These are phyloP conservation scores for Cacatua alba DNA, from an alignment of 2,113 vertebrate genomes.

Conservation along the genomic window DNA sequence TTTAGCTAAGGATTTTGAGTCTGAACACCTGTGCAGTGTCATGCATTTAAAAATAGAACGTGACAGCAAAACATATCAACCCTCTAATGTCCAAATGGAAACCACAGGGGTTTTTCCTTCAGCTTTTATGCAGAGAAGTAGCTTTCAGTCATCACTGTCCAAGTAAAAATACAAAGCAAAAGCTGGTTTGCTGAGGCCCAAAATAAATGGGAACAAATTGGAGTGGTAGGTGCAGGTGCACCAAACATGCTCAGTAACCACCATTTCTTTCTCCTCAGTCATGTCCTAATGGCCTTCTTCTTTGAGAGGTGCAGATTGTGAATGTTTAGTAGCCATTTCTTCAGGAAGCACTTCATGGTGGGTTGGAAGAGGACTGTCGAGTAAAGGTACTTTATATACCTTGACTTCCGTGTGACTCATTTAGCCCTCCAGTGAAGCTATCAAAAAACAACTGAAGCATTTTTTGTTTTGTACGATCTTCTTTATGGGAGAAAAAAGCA, in stretches of 20 bases:
- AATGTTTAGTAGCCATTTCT: not conserved
- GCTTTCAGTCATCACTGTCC: not conserved
- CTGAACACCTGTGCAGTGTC: constrained; percentile 67
- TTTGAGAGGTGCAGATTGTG: not conserved
- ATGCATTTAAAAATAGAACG: constrained; percentile 58
- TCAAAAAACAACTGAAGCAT: not conserved
- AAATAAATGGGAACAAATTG: not conserved
- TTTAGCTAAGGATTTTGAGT: constrained; percentile 36
- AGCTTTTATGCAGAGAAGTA: constrained; percentile 16
- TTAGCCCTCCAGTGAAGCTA: not conserved
- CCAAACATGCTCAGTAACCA: not conserved
- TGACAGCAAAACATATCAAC: constrained; percentile 56
- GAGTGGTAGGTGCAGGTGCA: not conserved
- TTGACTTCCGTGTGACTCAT: not conserved
- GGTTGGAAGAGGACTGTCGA: not conserved
- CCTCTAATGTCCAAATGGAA: constrained; percentile 55
- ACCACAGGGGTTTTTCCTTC: constrained; percentile 36
- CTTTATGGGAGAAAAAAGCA: not conserved
- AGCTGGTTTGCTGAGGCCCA: not conserved
- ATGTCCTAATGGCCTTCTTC: not conserved
- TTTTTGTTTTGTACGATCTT: not conserved
- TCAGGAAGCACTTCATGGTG: not conserved
- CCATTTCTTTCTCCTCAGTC: not conserved
- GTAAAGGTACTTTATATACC: not conserved
- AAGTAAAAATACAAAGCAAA: not conserved